These are phyloP conservation scores for Boloria euphrosyne DNA, from an alignment of 2,888 invertebrate species.

Conservation along the genomic window DNA sequence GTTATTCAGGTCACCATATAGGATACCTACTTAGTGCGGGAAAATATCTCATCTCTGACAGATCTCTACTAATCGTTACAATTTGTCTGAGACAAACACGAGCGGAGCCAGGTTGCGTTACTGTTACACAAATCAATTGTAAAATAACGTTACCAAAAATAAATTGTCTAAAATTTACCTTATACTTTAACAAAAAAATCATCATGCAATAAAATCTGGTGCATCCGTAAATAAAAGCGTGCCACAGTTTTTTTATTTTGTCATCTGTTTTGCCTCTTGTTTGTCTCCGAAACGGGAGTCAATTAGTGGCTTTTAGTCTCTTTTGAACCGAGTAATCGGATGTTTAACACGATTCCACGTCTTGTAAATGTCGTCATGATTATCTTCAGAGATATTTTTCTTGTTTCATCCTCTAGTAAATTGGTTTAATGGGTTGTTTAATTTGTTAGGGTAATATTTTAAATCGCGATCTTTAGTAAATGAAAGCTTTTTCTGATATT, in stretches of 20 bases:
- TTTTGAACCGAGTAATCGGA: conserved; percentile 43
- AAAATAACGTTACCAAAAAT: too few species aligned
- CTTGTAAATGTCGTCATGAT: conserved; percentile 49
- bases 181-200: conserved; percentile 2
- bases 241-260: conserved; percentile 46
- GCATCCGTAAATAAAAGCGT: conserved; percentile 40
- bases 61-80: too few species aligned
- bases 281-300: conserved; percentile 51
- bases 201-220: conserved; percentile 23
- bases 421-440: conserved; percentile 39
- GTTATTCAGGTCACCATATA: too few species aligned
- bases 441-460: conserved; percentile 34
- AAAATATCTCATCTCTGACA: too few species aligned
- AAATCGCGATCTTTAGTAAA: conserved; percentile 5
- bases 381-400: conserved; percentile 40
- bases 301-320: conserved; percentile 51
- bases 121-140: too few species aligned
- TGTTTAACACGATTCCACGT: conserved; percentile 47
- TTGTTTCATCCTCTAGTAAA: conserved; percentile 19
- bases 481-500: neutral
- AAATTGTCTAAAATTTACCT: too few species aligned
- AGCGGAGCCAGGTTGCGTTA: too few species aligned
- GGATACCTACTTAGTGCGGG: too few species aligned
- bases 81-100: too few species aligned
- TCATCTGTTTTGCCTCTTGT: conserved; percentile 50